Conservation (phyloP, 2,797 vertebrate species). For the Diplodus sargus region DNA sequence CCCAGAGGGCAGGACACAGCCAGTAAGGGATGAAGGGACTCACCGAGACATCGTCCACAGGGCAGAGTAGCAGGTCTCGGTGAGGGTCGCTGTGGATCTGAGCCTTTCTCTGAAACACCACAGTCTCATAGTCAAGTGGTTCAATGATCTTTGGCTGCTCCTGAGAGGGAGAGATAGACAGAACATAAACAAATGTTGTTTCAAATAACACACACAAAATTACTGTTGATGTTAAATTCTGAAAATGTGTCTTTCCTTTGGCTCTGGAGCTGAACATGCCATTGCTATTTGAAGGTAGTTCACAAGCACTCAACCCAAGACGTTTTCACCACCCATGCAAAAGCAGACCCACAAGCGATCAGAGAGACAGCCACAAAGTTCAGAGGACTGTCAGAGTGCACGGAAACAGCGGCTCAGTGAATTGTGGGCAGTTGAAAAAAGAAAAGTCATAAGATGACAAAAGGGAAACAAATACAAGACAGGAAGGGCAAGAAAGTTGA, state of each 20-base stretch:
- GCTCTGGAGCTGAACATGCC: neutral
- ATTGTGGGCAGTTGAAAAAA: neutral
- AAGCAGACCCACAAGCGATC: constrained; percentile 25
- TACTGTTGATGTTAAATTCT: neutral
- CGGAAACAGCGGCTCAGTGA: constrained; percentile 24
- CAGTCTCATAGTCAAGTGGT: constrained; percentile 95
- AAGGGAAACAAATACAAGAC: neutral
- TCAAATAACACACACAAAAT: neutral
- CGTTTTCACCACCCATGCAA: constrained; percentile 2
- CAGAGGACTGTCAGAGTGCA: constrained; percentile 35
- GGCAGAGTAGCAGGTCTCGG: constrained; percentile 95
- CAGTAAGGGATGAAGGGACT: constrained; percentile 61
- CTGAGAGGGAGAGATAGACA: constrained; percentile 70
- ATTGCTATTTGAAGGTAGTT: neutral
- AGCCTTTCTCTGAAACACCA: constrained; percentile 94
- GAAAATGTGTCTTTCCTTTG: neutral
- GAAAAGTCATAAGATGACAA: neutral
- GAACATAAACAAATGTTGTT: neutral
- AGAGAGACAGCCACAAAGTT: constrained; percentile 41
- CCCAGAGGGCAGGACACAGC: neutral
- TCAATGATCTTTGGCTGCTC: constrained; percentile 97
- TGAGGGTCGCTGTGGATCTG: constrained; percentile 98
- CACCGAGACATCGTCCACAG: constrained; percentile 94
- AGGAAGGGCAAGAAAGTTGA: neutral
- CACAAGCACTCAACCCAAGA: constrained; percentile 10